These are phyloP conservation scores for Carlito syrichta DNA, from an alignment of 2,113 vertebrate genomes.

Conservation along the genomic window DNA sequence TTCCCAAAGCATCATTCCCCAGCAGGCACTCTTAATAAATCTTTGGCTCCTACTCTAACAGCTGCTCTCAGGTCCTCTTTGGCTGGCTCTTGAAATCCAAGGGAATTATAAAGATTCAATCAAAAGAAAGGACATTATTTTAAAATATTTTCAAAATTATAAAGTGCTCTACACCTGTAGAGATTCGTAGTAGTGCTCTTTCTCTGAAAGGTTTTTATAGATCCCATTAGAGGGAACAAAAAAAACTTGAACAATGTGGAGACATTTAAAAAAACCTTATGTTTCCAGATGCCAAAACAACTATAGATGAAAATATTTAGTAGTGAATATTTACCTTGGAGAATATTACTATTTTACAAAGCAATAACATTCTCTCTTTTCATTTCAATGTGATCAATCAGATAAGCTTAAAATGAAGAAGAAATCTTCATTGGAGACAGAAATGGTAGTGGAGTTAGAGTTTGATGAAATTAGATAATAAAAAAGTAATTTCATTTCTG, in stretches of 20 bases:
- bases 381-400: not conserved
- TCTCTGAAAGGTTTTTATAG: slow-evolving; percentile 23
- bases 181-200: not conserved
- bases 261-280: not conserved
- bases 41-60: not conserved
- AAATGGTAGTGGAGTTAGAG: not conserved
- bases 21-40: not conserved
- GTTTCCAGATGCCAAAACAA: not conserved
- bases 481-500: slow-evolving; percentile 30
- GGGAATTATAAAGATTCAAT: not conserved
- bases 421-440: not conserved
- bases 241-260: not conserved
- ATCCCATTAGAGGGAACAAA: not conserved
- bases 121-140: slow-evolving; percentile 20
- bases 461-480: slow-evolving; percentile 28
- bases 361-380: not conserved
- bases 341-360: not conserved
- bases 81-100: not conserved
- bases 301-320: not conserved
- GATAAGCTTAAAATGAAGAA: not conserved
- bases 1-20: not conserved
- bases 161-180: slow-evolving; percentile 14
- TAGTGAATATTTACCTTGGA: not conserved
- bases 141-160: slow-evolving; percentile 14
- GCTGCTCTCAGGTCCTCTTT: not conserved